Base-by-base conservation (phyloP, 2,797 vertebrate genomes). In the Aplochiton taeniatus region DNA sequence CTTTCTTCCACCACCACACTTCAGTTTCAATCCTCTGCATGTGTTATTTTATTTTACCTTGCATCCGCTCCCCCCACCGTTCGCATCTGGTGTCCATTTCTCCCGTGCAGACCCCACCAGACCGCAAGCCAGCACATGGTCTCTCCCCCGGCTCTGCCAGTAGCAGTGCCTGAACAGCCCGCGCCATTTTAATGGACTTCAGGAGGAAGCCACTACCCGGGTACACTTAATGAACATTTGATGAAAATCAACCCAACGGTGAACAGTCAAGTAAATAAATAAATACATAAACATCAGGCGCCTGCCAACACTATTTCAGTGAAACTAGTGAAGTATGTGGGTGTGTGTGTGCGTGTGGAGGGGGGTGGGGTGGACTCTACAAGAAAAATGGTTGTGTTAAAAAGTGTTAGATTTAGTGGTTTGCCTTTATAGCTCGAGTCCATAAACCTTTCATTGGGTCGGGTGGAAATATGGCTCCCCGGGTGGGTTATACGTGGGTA, bases 361-460 rank as follows among this genome's bases (percentile, higher is more conserved):
- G 41, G 61, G 51, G 53, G 51, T n/a, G 54, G 16, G 17, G 17
- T 13, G 67, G 42, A 10, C 69, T 59, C 62, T 41, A 54, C 58
- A 57, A 61, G 64, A 61, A 57, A 58, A 69, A 73, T 63, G 76
- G 93, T 90, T 93, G 91, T 92, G 93, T 91, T 93, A 93, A 93
- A 94, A 92, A 92, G 91, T 93, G 92, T 93, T 91, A 90, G 89
- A 93, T 94, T 94, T 96, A 96, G 95, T 95, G 93, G 93, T 94
- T 95, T 93, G 91, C 94, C 95, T 95, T 95, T 95, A 95, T 93
- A 94, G 93, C 94, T 93, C 81, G 89, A 95, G 93, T 95, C 94
- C 91, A 95, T 96, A 97, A 96, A 97, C 90, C 93, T 95, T 94
- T 94, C 93, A 95, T 92, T 88, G 93, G 93, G 92, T 93, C 91